phyloP scores from a whole-genome alignment of 1,140 invertebrate genomes.

The Spodoptera litura region DNA sequence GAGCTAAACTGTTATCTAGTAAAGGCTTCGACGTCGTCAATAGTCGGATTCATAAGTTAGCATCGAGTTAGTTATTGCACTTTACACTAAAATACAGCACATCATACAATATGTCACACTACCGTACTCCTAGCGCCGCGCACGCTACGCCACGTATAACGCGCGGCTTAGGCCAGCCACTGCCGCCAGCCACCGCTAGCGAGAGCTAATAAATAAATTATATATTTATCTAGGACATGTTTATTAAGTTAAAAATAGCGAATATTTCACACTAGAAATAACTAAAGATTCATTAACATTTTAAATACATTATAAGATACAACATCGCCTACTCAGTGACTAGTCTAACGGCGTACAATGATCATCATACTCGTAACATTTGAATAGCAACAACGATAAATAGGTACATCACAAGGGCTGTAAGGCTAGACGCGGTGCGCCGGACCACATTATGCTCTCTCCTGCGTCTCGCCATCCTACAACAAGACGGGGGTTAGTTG shows the following conservation, averaged over 20 bases:
- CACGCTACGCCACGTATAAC: not conserved
- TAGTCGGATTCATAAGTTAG: constrained; percentile 74
- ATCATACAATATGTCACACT: constrained; percentile 52
- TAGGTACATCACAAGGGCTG: constrained; percentile 72
- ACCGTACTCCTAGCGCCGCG: constrained; percentile 36
- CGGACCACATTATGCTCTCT: constrained; percentile 37
- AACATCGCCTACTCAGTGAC: constrained; percentile 83
- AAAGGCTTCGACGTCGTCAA: constrained; percentile 66
- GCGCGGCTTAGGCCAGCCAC: constrained; percentile 54
- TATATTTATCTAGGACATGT: constrained; percentile 73
- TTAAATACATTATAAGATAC: constrained; percentile 80
- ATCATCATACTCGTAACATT: constrained; percentile 71
- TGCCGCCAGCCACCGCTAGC: constrained; percentile 53
- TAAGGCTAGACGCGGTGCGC: constrained; percentile 49
- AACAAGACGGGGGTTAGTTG: not conserved
- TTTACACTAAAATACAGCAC: constrained; percentile 63
- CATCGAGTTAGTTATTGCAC: constrained; percentile 74
- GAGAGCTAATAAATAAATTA: constrained; percentile 75
- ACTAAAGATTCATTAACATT: constrained; percentile 83
- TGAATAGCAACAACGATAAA: constrained; percentile 80
- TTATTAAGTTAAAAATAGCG: constrained; percentile 75
- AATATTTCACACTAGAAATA: constrained; percentile 80
- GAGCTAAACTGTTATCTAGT: constrained; percentile 63
- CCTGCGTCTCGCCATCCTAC: constrained; percentile 35
- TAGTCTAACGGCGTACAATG: constrained; percentile 82